A percentile compares a stretch with the other conserved stretches of the same genome.
Evolutionary conservation across 2,888 invertebrate genomes (phyloP).

Genomic region (Rapana venosa): DNA sequence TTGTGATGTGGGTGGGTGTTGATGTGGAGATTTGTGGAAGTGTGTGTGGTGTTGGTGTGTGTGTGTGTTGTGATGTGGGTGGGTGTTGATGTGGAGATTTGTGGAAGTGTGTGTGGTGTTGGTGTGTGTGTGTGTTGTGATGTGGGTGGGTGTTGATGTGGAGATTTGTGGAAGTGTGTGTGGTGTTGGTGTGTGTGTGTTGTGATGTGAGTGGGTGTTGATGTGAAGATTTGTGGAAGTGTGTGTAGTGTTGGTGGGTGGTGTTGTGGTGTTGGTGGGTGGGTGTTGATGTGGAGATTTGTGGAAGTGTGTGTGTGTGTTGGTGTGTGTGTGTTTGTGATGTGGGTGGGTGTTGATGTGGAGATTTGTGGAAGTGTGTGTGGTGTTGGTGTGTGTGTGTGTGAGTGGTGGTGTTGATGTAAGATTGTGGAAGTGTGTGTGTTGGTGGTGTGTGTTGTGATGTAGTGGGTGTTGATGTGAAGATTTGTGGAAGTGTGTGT

Average conservation of each 20-base stretch:
- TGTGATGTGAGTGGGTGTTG: too few relatives aligned
- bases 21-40: too few relatives aligned
- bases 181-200: not conserved
- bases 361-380: not conserved
- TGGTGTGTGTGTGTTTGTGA: not conserved
- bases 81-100: too few relatives aligned
- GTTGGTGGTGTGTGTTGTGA: too few relatives aligned
- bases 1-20: too few relatives aligned
- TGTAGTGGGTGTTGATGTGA: too few relatives aligned
- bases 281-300: not conserved
- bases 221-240: not conserved
- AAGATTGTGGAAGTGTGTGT: too few relatives aligned
- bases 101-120: not conserved
- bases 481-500: too few relatives aligned
- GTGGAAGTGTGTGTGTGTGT: too few relatives aligned
- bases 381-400: not conserved
- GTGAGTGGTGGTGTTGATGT: not conserved
- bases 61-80: not conserved
- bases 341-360: not conserved
- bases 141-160: too few relatives aligned
- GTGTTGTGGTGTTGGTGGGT: not conserved
- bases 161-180: conserved; percentile 77
- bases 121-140: not conserved
- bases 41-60: too few relatives aligned
- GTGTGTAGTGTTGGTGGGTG: not conserved